phyloP scores from a whole-genome alignment of 2,888 invertebrate genomes.

The Netelia fuscicornis region DNA sequence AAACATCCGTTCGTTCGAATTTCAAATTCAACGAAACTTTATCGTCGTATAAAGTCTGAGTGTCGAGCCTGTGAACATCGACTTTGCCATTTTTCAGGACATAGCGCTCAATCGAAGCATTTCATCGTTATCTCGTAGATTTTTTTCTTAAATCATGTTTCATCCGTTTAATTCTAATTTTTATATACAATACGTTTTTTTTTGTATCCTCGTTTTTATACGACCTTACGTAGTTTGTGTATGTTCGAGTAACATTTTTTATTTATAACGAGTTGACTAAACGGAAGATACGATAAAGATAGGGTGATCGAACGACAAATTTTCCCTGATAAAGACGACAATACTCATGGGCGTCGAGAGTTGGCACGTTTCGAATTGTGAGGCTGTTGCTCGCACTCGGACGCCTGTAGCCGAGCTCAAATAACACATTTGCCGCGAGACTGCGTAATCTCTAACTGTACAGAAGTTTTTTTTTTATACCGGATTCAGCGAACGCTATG shows the following conservation, averaged over 20 bases:
- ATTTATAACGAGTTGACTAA: constrained; percentile 6
- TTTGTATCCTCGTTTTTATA: not conserved
- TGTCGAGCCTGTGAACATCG: constrained; percentile 42
- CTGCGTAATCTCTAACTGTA: constrained; percentile 53
- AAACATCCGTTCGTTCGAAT: constrained; percentile 9
- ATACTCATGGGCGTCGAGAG: not conserved
- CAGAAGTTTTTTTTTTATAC: constrained; percentile 36
- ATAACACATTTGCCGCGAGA: constrained; percentile 35
- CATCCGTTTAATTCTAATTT: constrained; percentile 5
- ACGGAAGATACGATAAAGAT: not conserved
- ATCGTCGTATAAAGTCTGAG: constrained; percentile 7
- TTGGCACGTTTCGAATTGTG: not conserved
- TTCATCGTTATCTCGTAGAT: constrained; percentile 41
- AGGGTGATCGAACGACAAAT: constrained; percentile 15
- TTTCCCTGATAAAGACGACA: not conserved
- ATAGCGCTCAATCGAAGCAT: constrained; percentile 46
- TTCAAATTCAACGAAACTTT: not conserved
- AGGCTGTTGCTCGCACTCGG: not conserved
- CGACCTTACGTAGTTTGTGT: not conserved
- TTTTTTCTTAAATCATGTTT: constrained; percentile 4
- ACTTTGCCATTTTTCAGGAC: constrained; percentile 61
- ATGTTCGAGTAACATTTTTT: constrained; percentile 6
- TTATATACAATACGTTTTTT: constrained; percentile 5
- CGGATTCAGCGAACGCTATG: constrained; percentile 35
- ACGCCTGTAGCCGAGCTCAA: not conserved